phyloP scores from a whole-genome alignment of 2,888 invertebrate genomes.

The Nemapogon koenigi region DNA sequence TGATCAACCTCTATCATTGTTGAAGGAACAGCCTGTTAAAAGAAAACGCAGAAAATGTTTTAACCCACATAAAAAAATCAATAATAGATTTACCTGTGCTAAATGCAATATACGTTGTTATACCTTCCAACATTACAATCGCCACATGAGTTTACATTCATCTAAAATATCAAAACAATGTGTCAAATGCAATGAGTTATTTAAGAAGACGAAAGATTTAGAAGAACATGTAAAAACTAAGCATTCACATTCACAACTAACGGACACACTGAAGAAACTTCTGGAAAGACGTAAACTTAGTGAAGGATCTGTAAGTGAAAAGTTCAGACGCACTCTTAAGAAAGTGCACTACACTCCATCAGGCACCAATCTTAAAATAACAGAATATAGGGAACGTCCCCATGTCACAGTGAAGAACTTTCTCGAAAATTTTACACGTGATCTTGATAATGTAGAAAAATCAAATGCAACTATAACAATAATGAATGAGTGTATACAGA shows the following conservation, averaged over 20 bases:
- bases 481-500: too few relatives aligned
- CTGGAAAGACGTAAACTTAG: slow-evolving; percentile 31
- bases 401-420: slow-evolving; percentile 23
- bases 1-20: not conserved
- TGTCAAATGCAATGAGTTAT: slow-evolving; percentile 35
- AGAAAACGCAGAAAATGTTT: slow-evolving; percentile 9
- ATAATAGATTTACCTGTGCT: slow-evolving; percentile 29
- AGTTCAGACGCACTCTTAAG: not conserved
- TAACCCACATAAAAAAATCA: slow-evolving; percentile 14
- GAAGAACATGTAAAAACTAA: slow-evolving; percentile 27
- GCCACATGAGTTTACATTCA: slow-evolving; percentile 37
- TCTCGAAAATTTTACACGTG: slow-evolving; percentile 1
- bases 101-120: slow-evolving; percentile 44
- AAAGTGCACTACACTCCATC: slow-evolving; percentile 29
- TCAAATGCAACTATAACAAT: too few relatives aligned
- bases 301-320: slow-evolving; percentile 5
- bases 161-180: slow-evolving; percentile 31
- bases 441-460: too few relatives aligned
- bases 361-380: slow-evolving; percentile 16
- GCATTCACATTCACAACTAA: slow-evolving; percentile 37
- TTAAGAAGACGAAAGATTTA: slow-evolving; percentile 27
- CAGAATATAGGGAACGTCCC: slow-evolving; percentile 17
- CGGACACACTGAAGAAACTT: slow-evolving; percentile 39
- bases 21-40: not conserved
- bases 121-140: slow-evolving; percentile 43